Conservation (phyloP, 2,797 vertebrate species). For the Gymnoscopelus braueri region DNA sequence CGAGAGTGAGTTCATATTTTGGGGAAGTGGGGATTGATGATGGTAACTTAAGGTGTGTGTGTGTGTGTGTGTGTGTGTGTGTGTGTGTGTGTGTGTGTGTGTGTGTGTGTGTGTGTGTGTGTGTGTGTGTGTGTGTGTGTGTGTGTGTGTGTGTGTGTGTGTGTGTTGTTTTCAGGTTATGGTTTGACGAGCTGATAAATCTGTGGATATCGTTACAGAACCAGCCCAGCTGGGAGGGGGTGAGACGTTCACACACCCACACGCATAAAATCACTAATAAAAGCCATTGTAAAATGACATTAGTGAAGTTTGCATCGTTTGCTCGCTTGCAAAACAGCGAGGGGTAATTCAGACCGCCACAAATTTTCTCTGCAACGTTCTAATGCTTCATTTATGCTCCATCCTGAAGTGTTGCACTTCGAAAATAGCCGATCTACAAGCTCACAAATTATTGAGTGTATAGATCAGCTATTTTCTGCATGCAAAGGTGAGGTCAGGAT, state of each 20-base stretch:
- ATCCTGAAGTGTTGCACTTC: too few species aligned
- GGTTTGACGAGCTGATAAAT: conserved; percentile 96
- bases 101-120: conserved; percentile 4
- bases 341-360: too few species aligned
- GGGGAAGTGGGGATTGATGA: conserved; percentile 52
- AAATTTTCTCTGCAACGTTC: too few species aligned
- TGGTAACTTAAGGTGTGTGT: conserved; percentile 50
- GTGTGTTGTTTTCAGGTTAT: conserved; percentile 84
- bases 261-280: conserved; percentile 23
- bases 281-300: too few species aligned
- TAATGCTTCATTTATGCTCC: too few species aligned
- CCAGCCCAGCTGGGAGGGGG: conserved; percentile 97
- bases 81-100: not conserved
- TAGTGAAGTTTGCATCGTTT: too few species aligned
- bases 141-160: conserved; percentile 25
- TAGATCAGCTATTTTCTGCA: too few species aligned
- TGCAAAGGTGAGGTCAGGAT: too few species aligned
- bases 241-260: conserved; percentile 69
- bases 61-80: conserved; percentile 4
- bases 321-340: too few species aligned
- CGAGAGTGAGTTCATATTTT: conserved; percentile 55
- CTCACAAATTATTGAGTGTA: too few species aligned
- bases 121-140: conserved; percentile 7
- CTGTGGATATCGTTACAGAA: conserved; percentile 97
- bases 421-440: too few species aligned